Percentiles rank a stretch among this genome's conserved stretches.
Conservation (phyloP, 1,140 invertebrate species). For the Frieseomelitta varia region DNA sequence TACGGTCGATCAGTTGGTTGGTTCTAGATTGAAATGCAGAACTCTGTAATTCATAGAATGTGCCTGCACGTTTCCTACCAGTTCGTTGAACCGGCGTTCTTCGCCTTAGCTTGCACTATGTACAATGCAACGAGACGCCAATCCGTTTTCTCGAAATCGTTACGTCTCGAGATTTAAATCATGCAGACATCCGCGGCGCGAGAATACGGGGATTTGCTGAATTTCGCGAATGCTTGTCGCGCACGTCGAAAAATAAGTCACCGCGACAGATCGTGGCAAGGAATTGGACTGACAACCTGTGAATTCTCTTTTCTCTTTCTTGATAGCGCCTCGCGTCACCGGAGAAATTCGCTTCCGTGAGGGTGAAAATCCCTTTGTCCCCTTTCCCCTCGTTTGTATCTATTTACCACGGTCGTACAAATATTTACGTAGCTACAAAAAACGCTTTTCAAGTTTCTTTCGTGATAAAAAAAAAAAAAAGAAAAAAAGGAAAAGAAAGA, state of each 20-base stretch:
- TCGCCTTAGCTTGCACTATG: not conserved
- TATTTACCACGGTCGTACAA: conserved; percentile 46
- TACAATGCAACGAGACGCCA: not conserved
- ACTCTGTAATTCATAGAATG: not conserved
- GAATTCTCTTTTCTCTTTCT: not conserved
- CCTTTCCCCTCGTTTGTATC: conserved; percentile 14
- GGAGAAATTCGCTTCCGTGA: conserved; percentile 21
- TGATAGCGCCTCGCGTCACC: not conserved
- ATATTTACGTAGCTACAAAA: conserved; percentile 63
- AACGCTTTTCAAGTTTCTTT: not conserved
- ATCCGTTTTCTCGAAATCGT: not conserved
- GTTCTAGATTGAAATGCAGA: not conserved
- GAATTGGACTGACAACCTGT: not conserved
- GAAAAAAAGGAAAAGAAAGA: not conserved
- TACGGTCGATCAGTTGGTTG: not conserved
- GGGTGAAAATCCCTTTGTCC: conserved; percentile 21
- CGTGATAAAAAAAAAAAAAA: not conserved
- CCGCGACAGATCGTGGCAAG: not conserved
- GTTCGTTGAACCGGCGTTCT: conserved; percentile 43
- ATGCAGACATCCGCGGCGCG: too few species aligned
- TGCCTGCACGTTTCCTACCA: conserved; percentile 25
- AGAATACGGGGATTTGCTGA: not conserved
- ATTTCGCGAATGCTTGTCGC: not conserved
- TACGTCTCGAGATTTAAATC: not conserved
- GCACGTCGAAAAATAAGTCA: conserved; percentile 9